Evolutionary conservation across 2,888 invertebrate genomes (phyloP), one percentile per base, ranked within the genome.

Genomic region (Caenorhabditis doughertyi): DNA sequence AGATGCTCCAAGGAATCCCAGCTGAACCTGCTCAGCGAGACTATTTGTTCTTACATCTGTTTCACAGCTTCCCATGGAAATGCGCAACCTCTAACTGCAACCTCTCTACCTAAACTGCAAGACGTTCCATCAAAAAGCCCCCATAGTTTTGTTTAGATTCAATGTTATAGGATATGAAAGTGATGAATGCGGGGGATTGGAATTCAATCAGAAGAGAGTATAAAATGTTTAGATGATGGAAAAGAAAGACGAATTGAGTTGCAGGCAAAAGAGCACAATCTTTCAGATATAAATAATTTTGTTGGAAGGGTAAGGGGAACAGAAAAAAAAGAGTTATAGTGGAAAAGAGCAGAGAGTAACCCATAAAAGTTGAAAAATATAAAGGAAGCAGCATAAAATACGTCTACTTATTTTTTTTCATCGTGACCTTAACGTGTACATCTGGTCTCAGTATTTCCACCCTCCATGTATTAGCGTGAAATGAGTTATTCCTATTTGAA

Each of bases 181-280:
- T 3, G 39, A 23, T 3, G n/a, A 32, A 7, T 35, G 72, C 39
- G 71, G 71, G 47, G 49, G 68, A 68, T 55, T 27, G 72, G 60
- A 72, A 72, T 72, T 72, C 60, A 60, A 72, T 72, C 71, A 71
- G 29, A 16, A 9, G 25, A 35, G 18, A 65, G 29, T 29, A 49
- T 13, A 27, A 49, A 60, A 62, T 72, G 72, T 72, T 72, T 72
- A 72, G 47, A 62, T 58, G 51, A 62, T 70, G 71, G 47, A 35
- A 51, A 32, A 58, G 47, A n/a, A 18, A 13, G 23, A 25, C 18
- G 11, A 21, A 55, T 18, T 4, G 23, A n/a, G 11, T 58, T 21
- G 58, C 16, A 23, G 39, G 16, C 23, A 18, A 18, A 42, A 47
- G 21, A 62, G 62, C 44, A 62, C 16, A 16, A 18, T 16, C 16